phyloP scores from a whole-genome alignment of 2,113 vertebrate genomes.

The Pelmatolapia mariae region DNA sequence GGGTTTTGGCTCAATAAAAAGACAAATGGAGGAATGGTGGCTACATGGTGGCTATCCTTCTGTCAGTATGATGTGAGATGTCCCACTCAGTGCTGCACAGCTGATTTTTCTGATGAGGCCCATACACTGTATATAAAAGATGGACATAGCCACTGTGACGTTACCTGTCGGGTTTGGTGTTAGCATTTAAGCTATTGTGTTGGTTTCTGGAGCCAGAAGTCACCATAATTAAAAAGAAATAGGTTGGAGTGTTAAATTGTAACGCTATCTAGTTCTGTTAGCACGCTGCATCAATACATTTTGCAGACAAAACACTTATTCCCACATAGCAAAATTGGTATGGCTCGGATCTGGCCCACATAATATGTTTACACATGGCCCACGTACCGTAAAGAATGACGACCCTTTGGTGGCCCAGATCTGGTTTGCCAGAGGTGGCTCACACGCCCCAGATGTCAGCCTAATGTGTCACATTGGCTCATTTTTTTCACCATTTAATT shows the following conservation, averaged over 20 bases:
- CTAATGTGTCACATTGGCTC: too few species aligned
- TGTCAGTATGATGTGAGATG: not conserved
- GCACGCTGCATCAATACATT: not conserved
- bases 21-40: not conserved
- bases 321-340: too few species aligned
- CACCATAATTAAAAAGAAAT: not conserved
- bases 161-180: fast-evolving
- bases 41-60: not conserved
- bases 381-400: fast-evolving
- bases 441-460: not conserved
- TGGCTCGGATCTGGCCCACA: too few species aligned
- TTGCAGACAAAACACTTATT: not conserved
- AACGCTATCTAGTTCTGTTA: fast-evolving
- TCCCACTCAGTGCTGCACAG: not conserved
- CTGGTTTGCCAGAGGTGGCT: fast-evolving
- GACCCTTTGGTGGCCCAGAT: not conserved
- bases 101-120: not conserved
- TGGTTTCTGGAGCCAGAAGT: not conserved
- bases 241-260: not conserved
- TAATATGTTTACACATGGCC: too few species aligned
- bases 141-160: not conserved
- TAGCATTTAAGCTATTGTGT: not conserved
- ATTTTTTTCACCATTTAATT: too few species aligned
- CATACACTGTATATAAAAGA: not conserved
- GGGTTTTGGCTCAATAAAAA: not conserved